Conservation (phyloP, 2,888 invertebrate species). For the Synergus umbraculus region DNA sequence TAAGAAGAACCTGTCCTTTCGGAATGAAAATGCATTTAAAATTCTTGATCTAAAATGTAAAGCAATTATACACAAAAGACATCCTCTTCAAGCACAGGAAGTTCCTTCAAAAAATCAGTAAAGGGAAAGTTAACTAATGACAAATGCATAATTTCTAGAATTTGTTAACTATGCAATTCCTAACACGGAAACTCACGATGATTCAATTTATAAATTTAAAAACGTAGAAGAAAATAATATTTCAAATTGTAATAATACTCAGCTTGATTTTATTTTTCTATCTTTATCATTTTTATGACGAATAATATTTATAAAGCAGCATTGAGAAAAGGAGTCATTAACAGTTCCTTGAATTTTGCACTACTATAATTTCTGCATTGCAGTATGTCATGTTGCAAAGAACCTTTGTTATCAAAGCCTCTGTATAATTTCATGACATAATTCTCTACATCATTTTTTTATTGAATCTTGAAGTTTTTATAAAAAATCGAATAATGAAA, state of each 20-base stretch:
- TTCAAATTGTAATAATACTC: neutral
- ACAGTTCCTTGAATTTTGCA: neutral
- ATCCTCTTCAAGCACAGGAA: neutral
- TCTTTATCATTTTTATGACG: neutral
- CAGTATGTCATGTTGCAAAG: slow-evolving; percentile 21
- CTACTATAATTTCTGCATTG: neutral
- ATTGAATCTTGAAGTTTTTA: neutral
- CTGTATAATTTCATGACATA: slow-evolving; percentile 16
- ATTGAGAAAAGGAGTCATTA: neutral
- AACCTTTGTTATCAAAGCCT: slow-evolving; percentile 9
- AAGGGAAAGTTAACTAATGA: neutral
- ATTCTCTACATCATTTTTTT: slow-evolving; percentile 6
- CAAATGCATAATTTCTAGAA: no score
- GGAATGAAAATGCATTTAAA: neutral
- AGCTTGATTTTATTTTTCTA: neutral
- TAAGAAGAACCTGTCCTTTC: neutral
- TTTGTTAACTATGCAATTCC: neutral
- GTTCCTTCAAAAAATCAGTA: neutral
- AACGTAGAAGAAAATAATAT: neutral
- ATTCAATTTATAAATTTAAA: neutral
- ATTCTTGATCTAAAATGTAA: neutral
- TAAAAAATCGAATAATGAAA: neutral
- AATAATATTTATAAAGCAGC: neutral
- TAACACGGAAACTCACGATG: neutral
- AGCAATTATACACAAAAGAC: neutral